A percentile compares a stretch with the other conserved stretches of the same genome.
phyloP scores from a whole-genome alignment of 2,888 invertebrate genomes.

The Eubasilissa splendida region DNA sequence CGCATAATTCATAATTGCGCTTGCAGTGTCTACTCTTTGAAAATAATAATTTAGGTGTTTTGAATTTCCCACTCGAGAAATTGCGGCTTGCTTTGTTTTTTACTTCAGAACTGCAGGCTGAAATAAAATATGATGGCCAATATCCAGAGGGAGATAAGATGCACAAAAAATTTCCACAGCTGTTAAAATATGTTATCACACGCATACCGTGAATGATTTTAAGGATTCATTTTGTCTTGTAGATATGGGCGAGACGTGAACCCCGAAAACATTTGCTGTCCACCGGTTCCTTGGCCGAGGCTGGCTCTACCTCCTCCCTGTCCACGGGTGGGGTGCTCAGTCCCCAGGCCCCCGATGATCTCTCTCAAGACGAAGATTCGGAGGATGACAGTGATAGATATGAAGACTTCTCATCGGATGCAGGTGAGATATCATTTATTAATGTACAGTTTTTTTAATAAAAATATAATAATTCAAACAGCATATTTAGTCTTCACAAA shows the following conservation, averaged over 20 bases:
- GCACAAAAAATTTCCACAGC: too few relatives aligned
- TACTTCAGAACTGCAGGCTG: too few relatives aligned
- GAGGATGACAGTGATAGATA: conserved; percentile 91
- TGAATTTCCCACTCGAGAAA: too few relatives aligned
- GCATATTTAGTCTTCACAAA: not conserved
- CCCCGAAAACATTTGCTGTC: conserved; percentile 89
- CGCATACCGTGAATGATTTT: too few relatives aligned
- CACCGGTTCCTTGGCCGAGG: conserved; percentile 88
- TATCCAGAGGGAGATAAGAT: too few relatives aligned
- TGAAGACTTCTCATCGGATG: conserved; percentile 89
- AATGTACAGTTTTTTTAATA: not conserved
- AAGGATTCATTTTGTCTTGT: conserved; percentile 54
- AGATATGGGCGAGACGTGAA: conserved; percentile 90
- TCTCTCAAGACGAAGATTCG: conserved; percentile 89
- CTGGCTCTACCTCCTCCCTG: conserved; percentile 86
- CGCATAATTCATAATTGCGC: too few relatives aligned
- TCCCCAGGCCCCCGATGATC: conserved; percentile 82
- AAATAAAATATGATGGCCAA: too few relatives aligned
- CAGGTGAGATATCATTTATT: conserved; percentile 60
- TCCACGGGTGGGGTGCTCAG: conserved; percentile 88
- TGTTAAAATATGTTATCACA: too few relatives aligned
- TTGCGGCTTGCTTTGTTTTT: too few relatives aligned
- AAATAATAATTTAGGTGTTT: too few relatives aligned
- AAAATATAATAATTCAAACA: conserved; percentile 1
- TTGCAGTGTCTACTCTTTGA: too few relatives aligned